Conservation (phyloP, 2,888 invertebrate genomes). For the Heliconius ismenius region DNA sequence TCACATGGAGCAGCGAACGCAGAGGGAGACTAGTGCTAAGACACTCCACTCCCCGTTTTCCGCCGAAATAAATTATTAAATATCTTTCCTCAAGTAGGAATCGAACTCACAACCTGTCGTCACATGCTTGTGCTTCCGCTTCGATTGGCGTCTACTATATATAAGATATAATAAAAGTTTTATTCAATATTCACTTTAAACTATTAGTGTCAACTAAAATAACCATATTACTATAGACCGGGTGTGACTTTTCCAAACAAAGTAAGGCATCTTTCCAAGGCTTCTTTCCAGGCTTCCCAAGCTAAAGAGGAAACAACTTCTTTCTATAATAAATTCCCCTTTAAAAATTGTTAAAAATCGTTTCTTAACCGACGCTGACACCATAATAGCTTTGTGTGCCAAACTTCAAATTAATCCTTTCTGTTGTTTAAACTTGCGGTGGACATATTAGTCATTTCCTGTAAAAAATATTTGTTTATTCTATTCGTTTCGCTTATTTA, state of each 20-base stretch:
- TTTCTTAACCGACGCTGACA: not conserved
- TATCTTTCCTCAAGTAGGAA: too few species aligned
- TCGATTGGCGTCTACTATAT: too few species aligned
- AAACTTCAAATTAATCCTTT: constrained; percentile 4
- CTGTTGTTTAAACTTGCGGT: not conserved
- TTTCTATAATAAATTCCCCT: constrained; percentile 2
- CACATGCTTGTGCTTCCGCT: too few species aligned
- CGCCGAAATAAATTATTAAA: too few species aligned
- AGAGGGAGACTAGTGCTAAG: too few species aligned
- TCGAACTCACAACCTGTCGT: too few species aligned
- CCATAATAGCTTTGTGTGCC: constrained; percentile 2
- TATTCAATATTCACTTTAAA: not conserved
- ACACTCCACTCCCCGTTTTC: too few species aligned
- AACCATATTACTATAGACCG: not conserved
- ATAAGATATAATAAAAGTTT: not conserved
- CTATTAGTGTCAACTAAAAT: not conserved
- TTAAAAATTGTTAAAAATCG: constrained; percentile 1
- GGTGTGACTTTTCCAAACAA: not conserved
- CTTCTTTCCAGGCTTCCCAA: not conserved
- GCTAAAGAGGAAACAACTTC: not conserved
- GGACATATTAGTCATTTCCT: not conserved
- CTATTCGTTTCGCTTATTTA: not conserved
- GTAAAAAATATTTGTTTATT: not conserved
- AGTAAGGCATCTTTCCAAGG: not conserved
- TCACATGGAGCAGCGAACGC: too few species aligned